Percentiles rank a stretch among this genome's conserved stretches.
Conservation (phyloP, 2,888 invertebrate species). For the Lycocerus yunnanus region DNA sequence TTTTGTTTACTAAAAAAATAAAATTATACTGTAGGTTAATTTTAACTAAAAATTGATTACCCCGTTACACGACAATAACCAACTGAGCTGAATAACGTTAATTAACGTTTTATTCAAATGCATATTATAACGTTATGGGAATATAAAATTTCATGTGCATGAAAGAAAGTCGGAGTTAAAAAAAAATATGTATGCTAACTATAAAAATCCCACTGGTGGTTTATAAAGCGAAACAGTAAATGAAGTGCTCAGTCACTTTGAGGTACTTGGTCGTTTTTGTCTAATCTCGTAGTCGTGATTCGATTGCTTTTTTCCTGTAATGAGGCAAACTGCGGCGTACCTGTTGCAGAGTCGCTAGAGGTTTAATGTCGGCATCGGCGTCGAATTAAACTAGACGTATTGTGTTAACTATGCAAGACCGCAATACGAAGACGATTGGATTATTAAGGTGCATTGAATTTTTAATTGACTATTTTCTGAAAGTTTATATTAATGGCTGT, state of each 20-base stretch:
- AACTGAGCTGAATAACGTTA: not conserved
- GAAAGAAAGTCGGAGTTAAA: not conserved
- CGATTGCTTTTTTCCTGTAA: conserved; percentile 45
- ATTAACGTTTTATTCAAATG: not conserved
- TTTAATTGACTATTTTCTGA: conserved; percentile 14
- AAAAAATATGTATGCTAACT: conserved; percentile 18
- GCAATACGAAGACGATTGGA: conserved; percentile 13
- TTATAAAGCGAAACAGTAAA: conserved; percentile 30
- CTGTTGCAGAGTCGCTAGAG: conserved; percentile 50
- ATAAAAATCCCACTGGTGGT: conserved; percentile 26
- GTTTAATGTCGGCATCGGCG: conserved; percentile 52
- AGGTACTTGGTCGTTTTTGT: conserved; percentile 36
- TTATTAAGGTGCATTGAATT: conserved; percentile 3
- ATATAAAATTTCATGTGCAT: not conserved
- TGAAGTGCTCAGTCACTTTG: conserved; percentile 32
- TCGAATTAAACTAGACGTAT: conserved; percentile 42
- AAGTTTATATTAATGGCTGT: conserved; percentile 32
- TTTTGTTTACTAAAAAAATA: not conserved
- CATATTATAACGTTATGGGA: not conserved
- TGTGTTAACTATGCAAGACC: conserved; percentile 5
- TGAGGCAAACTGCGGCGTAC: conserved; percentile 46
- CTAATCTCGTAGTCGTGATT: conserved; percentile 39
- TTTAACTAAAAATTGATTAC: not conserved
- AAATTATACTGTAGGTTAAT: not conserved
- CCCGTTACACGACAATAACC: not conserved